phyloP scores from a whole-genome alignment of 2,113 vertebrate genomes.

The cattle (Bos taurus) region ARS-UCD2.0 NC_037329.1:14133001-14133500 shows the following conservation, averaged over 20 bases:
- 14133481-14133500: neutral
- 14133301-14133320: neutral
- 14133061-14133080: neutral
- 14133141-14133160: neutral
- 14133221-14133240: neutral
- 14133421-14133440: neutral
- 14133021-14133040: neutral
- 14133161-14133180: neutral
- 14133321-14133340: neutral
- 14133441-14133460: neutral
- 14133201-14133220: neutral
- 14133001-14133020: neutral
- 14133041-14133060: neutral
- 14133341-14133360: neutral
- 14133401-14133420: neutral
- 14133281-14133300: neutral
- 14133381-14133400: neutral
- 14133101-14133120: neutral
- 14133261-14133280: neutral
- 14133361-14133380: neutral
- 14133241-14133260: neutral
- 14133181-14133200: neutral
- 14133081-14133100: neutral
- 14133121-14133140: neutral
- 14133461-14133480: neutral